Percentiles rank a stretch among this genome's conserved stretches.
Conservation (phyloP, 2,113 vertebrate genomes). For the Alethe diademata region DNA sequence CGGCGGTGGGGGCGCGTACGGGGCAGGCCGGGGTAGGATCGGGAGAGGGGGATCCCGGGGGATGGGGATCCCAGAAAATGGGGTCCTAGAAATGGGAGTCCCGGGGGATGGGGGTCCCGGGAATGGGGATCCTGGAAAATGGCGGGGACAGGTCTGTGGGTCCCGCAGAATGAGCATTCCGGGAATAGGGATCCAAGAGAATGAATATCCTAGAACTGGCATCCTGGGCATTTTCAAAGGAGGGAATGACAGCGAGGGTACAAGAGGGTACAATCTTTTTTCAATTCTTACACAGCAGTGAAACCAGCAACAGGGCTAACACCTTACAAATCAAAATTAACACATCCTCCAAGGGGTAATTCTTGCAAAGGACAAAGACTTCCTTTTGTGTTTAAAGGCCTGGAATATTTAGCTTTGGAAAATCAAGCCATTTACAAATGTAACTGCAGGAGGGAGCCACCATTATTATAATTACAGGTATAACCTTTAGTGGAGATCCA, state of each 20-base stretch:
- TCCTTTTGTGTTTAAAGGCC: background rate
- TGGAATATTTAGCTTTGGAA: background rate
- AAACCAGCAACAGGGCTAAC: background rate
- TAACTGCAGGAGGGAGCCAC: background rate
- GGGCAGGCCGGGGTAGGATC: too few species aligned
- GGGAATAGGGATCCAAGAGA: background rate
- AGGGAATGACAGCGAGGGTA: background rate
- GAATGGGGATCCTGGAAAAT: background rate
- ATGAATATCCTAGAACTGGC: background rate
- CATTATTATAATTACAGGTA: background rate
- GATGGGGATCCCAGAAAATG: too few species aligned
- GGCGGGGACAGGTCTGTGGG: too few species aligned
- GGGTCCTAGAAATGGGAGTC: too few species aligned
- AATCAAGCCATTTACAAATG: background rate
- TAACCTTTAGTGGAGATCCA: background rate
- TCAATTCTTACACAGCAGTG: background rate
- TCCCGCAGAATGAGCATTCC: accelerated
- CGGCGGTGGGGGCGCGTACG: too few species aligned
- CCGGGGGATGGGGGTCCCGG: background rate
- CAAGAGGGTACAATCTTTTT: background rate
- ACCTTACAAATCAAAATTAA: background rate
- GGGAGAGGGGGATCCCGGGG: too few species aligned
- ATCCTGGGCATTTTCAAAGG: background rate
- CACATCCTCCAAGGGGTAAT: background rate
- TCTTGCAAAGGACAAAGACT: background rate